phyloP scores from a whole-genome alignment of 2,113 vertebrate genomes.

The Mustelus asterias region DNA sequence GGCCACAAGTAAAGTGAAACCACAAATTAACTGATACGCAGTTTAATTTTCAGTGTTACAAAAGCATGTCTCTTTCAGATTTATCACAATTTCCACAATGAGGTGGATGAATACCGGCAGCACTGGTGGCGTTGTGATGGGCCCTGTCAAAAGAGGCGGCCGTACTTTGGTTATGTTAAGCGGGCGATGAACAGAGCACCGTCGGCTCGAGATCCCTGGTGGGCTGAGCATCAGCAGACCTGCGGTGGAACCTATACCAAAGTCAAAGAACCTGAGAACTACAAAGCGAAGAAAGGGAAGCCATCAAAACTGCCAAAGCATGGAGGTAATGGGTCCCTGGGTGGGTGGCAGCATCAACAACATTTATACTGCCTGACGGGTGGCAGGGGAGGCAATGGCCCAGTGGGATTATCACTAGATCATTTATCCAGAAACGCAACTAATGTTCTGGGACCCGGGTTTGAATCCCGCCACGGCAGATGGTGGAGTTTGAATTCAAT shows the following conservation, averaged over 20 bases:
- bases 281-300: constrained; percentile 59
- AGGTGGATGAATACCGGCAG: constrained; percentile 81
- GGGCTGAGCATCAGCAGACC: constrained; percentile 71
- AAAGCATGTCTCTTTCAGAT: constrained; percentile 54
- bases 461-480: too few relatives aligned
- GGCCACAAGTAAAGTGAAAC: neutral
- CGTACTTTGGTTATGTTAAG: constrained; percentile 84
- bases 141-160: constrained; percentile 69
- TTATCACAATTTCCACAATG: constrained; percentile 79
- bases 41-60: constrained; percentile 3
- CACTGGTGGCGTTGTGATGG: constrained; percentile 94
- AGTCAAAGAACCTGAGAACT: constrained; percentile 85
- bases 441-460: too few relatives aligned
- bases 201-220: constrained; percentile 80
- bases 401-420: too few relatives aligned
- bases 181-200: constrained; percentile 86
- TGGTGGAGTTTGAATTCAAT: too few relatives aligned
- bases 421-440: too few relatives aligned
- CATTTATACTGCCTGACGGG: neutral
- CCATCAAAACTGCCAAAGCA: neutral
- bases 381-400: too few relatives aligned
- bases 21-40: neutral
- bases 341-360: neutral
- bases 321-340: constrained; percentile 45
- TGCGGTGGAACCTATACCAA: constrained; percentile 85